These are phyloP conservation scores for Andrena cerasifolii DNA, from an alignment of 1,140 invertebrate species.

Conservation along the genomic window DNA sequence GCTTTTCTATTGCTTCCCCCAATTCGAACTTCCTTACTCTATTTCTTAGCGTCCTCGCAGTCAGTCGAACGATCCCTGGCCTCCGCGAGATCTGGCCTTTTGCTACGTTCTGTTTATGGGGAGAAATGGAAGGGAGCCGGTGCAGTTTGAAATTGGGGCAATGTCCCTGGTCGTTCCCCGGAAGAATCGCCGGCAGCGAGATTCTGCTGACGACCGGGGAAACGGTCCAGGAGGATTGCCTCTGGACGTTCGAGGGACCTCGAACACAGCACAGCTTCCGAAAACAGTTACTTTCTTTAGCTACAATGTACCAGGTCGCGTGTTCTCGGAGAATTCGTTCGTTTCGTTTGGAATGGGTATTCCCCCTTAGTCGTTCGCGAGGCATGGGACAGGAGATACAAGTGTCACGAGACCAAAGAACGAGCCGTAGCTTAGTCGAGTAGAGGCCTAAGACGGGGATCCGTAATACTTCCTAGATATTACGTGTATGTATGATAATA, in stretches of 20 bases:
- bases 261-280: not conserved
- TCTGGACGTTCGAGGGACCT: not conserved
- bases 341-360: not conserved
- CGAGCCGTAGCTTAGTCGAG: constrained; percentile 53
- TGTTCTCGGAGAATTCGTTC: not conserved
- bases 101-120: not conserved
- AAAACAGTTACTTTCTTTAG: constrained; percentile 4
- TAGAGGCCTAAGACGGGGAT: constrained; percentile 57
- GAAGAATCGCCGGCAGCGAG: not conserved
- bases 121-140: not conserved
- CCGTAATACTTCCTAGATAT: constrained; percentile 64
- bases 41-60: constrained; percentile 15
- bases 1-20: not conserved
- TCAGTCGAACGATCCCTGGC: constrained; percentile 21
- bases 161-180: not conserved
- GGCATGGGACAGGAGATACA: constrained; percentile 4
- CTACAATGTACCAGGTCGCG: too few species aligned
- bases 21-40: not conserved
- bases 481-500: constrained; percentile 60
- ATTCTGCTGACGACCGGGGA: not conserved
- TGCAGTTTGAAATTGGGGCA: not conserved
- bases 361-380: not conserved
- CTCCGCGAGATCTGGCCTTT: not conserved
- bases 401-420: constrained; percentile 62
- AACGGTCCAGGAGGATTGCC: not conserved